Base-by-base conservation (phyloP, 2,888 invertebrate species). In the Mesoligia furuncula region DNA sequence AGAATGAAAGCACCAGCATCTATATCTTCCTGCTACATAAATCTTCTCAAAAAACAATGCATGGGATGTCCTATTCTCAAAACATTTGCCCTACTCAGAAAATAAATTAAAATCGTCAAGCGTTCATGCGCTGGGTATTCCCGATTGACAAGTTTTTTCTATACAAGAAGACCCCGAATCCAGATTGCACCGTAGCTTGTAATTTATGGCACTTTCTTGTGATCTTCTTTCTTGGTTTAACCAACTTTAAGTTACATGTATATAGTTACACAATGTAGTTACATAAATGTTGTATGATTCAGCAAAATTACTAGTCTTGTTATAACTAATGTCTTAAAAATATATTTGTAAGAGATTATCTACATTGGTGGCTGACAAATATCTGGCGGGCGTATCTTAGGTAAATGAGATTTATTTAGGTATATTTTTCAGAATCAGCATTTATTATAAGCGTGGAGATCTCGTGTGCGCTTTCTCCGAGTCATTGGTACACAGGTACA, bases 121-220 rank as follows among this genome's bases (percentile, higher is more conserved):
- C 39, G 15, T 62, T 31, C 15, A 2, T n/a, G 36, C 15, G 27
- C 45, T 15, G 51, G 81, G 75, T 51, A 64, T 74, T 4, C 67
- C 62, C 73, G 27, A 42, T 48, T 15, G 36, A 0, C 20, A 36
- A 67, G 51, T 71, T 72, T 74, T 51, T 31, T 66, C 5, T 0
- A n/a, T 13, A 7, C 31, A 39, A 54, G 59, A 57, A 11, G 17
- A 36, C 54, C 59, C 61, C n/a, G 20, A 66, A 42, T 69, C 69
- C 54, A 72, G 27, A 51, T 48, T 67, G 31, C 69, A 45, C 59
- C 45, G 59, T 20, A 24, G 4, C 27, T 75, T 54, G 70, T 77
- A 69, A 81, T 81, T 81, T 82, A 82, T 70, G 69, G 45, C 65
- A 24, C 31, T 66, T 66, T 51, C 59, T 71, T 81, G 67, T 72